Evolutionary conservation across 2,113 vertebrate species (phyloP).

Genomic region (Phalacrocorax brasilianus): DNA sequence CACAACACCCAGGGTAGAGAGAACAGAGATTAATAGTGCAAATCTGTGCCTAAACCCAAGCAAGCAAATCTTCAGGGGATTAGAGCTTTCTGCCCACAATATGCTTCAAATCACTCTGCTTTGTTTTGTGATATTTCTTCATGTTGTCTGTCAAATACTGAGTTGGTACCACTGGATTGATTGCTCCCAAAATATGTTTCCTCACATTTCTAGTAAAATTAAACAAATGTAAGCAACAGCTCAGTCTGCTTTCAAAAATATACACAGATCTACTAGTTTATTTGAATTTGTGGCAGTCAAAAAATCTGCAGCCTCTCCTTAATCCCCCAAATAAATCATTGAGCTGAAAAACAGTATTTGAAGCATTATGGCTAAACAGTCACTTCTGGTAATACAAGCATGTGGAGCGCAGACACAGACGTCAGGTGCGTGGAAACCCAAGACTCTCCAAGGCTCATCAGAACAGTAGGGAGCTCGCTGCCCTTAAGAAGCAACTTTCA

Average conservation of each 20-base stretch:
- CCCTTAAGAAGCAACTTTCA: background rate
- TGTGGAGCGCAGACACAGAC: background rate
- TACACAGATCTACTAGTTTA: background rate
- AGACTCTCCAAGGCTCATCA: background rate
- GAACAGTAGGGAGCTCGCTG: background rate
- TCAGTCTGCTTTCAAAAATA: background rate
- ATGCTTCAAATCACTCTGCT: background rate
- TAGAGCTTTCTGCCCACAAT: background rate
- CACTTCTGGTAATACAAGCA: background rate
- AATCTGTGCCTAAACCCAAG: background rate
- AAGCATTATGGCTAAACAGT: background rate
- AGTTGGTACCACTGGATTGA: background rate
- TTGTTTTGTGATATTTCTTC: background rate
- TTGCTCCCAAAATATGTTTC: background rate
- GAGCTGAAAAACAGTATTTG: background rate
- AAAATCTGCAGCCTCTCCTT: background rate
- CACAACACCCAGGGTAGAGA: background rate
- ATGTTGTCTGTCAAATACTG: background rate
- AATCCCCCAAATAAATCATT: background rate
- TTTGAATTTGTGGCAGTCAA: background rate
- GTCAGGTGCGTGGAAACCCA: background rate
- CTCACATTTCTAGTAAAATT: background rate
- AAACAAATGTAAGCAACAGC: background rate
- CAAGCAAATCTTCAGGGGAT: background rate
- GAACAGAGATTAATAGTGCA: background rate